A percentile compares a stretch with the other conserved stretches of the same genome.
These are phyloP conservation scores for Ricordea florida DNA, from an alignment of 92 coral and sea anemone species.

Conservation along the genomic window DNA sequence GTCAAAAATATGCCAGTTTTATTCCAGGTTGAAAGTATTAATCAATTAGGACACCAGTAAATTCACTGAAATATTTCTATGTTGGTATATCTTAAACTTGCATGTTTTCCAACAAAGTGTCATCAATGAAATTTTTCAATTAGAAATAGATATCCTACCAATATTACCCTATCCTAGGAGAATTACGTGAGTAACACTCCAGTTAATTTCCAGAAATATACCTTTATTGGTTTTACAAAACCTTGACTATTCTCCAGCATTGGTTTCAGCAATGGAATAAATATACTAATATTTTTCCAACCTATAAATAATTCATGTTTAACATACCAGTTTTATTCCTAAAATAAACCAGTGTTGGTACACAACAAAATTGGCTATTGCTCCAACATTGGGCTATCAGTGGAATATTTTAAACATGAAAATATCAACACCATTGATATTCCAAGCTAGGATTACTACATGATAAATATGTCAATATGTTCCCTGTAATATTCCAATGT, in stretches of 20 bases:
- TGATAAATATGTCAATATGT: background rate
- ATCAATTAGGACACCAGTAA: too few species aligned
- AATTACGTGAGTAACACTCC: background rate
- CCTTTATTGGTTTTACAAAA: too few species aligned
- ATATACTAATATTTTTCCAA: background rate
- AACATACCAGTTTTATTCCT: background rate
- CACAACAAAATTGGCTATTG: background rate
- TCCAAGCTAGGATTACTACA: background rate
- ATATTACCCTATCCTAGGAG: background rate
- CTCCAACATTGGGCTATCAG: background rate
- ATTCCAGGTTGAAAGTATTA: background rate
- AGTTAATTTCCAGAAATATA: background rate
- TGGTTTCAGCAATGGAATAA: too few species aligned
- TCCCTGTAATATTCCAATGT: background rate
- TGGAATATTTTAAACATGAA: background rate
- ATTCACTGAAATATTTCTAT: too few species aligned
- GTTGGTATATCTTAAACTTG: too few species aligned
- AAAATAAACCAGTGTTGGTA: background rate
- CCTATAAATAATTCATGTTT: too few species aligned
- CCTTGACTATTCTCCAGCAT: too few species aligned
- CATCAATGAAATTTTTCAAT: background rate
- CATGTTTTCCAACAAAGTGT: too few species aligned
- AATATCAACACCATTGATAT: background rate
- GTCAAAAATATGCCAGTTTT: background rate
- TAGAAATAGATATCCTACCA: background rate